Base-by-base conservation (phyloP, 2,888 invertebrate species). In the Drosophila barbarae region DNA sequence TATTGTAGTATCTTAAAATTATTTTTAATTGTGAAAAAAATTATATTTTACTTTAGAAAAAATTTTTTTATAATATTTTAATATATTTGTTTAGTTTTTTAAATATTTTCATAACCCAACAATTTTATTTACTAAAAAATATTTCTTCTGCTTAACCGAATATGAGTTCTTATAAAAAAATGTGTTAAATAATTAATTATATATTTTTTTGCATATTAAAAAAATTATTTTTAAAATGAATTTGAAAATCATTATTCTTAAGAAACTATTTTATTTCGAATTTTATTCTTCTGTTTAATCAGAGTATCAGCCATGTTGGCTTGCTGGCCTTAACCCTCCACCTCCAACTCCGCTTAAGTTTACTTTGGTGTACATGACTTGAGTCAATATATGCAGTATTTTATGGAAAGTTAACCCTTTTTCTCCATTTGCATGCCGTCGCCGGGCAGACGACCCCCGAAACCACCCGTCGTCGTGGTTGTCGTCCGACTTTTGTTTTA, bases 331-430 rank as follows among this genome's bases (percentile, higher is more conserved):
- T 5, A n/a, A 38, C 21, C 34, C 34, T 1, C 34, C 28, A 1
- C 13, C 26, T 26, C 0, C 38, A 18, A 5, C 38, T 21, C 7
- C 12, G 28, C 5, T 21, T 2, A 38, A 56, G 55, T 56, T 56
- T 56, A 56, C 50, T 50, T 66, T 71, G 75, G 75, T 84, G 68
- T 79, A 82, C 76, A 84, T 84, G 82, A 75, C 84, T 79, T 73
- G 77, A 85, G 86, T 84, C 84, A 84, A 84, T 86, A 84, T 84
- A 78, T 79, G 80, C 75, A 83, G 81, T 83, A 71, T 81, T 77
- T 85, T 81, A 77, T 73, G 71, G 73, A 74, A 76, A 44, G 77
- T 65, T 54, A 68, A 69, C 69, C 68, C 64, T 70, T 60, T 64
- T 64, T 59, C 41, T 52, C 15, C 28, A 83, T 78, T 83, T 83